Base-by-base conservation (phyloP, 1,140 invertebrate species). In the Telenomus remus region DNA sequence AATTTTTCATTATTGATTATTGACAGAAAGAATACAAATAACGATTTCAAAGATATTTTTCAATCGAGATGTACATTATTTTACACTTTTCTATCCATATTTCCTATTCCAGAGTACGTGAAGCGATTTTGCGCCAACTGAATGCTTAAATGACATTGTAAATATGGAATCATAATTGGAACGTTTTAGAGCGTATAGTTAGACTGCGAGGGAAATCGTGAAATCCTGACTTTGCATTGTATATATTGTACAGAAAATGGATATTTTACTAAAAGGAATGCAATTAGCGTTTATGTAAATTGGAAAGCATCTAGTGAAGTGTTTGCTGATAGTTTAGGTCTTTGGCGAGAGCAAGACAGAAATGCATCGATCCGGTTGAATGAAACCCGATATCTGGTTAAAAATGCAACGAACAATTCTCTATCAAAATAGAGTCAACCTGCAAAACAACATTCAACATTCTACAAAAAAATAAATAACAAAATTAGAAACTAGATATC, bases 21-120 rank as follows among this genome's bases (percentile, higher is more conserved):
- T 4, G 13, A 14, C 16, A 42, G 13, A 35, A 48, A 13, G 43
- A 63, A 71, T 37, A 15, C 19, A 19, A 56, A 63, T 13, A 71
- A 63, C 68, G 68, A 71, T 71, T 71, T 71, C 68, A 63, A 51
- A 57, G n/a, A 50, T 63, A 51, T 46, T 57, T 63, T 56, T 56
- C 39, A 51, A 50, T 46, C 59, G 35, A 48, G 47, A 63, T 66
- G 39, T 14, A 46, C 51, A 63, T 68, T 69, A 60, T 69, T 76
- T 61, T 75, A 75, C 57, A 76, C 72, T 76, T 72, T 78, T 69
- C 63, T 69, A 71, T 64, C 1, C 39, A 71, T 69, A 69, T 71
- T 61, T 73, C 59, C 68, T 63, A 44, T 46, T 27, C 19, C 19
- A 68, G 57, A 47, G 14, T 46, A 46, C 14, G 19, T 49, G 46